Percentiles rank a stretch among this genome's conserved stretches.
These are phyloP conservation scores for Drosophila infuscata DNA, from an alignment of 2,888 invertebrate genomes.

Conservation along the genomic window DNA sequence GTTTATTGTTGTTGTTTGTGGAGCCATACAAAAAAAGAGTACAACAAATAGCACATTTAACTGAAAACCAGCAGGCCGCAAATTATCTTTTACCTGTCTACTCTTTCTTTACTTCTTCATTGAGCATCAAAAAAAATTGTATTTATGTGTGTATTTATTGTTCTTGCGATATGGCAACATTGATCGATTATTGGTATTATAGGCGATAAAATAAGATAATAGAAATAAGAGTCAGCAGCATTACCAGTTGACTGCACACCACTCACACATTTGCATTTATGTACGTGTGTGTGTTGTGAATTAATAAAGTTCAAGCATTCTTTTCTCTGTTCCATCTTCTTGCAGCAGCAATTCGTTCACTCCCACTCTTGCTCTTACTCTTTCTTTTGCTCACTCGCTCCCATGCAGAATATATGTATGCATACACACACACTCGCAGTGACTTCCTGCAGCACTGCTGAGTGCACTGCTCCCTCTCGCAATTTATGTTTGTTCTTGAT, in stretches of 20 bases:
- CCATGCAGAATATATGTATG: conserved; percentile 14
- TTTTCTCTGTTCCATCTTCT: conserved; percentile 25
- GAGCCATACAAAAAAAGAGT: conserved; percentile 51
- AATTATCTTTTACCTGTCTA: conserved; percentile 40
- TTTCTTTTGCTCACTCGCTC: conserved; percentile 4
- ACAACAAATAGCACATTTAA: conserved; percentile 45
- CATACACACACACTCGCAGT: background rate
- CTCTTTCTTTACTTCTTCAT: conserved; percentile 17
- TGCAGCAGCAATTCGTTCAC: conserved; percentile 40
- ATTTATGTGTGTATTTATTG: conserved; percentile 6
- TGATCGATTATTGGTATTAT: conserved; percentile 9
- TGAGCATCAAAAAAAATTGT: background rate
- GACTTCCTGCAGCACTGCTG: conserved; percentile 46
- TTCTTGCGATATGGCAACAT: conserved; percentile 11
- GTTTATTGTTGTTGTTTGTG: conserved; percentile 43
- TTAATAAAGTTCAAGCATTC: conserved; percentile 39
- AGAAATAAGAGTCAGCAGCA: background rate
- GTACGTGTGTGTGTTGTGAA: conserved; percentile 14
- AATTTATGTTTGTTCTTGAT: conserved; percentile 66
- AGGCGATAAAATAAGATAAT: background rate
- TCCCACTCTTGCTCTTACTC: conserved; percentile 5
- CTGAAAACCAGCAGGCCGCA: conserved; percentile 36
- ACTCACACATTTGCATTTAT: background rate
- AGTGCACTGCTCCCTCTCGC: conserved; percentile 75
- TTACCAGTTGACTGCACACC: conserved; percentile 1